Conservation (phyloP, 2,113 vertebrate genomes). For the Phoxinus phoxinus region DNA sequence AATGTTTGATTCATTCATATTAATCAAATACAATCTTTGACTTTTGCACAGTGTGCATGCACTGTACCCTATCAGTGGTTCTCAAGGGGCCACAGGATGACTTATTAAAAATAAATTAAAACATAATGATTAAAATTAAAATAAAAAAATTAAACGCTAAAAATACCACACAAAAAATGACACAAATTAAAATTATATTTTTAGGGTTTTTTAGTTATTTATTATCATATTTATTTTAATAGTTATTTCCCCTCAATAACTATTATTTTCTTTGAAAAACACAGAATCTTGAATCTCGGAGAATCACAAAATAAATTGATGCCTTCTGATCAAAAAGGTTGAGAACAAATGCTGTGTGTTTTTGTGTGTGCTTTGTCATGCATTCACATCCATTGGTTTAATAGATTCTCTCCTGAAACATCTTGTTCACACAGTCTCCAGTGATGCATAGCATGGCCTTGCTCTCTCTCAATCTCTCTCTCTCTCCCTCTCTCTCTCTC, state of each 20-base stretch:
- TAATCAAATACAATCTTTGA: not conserved
- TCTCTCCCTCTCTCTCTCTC: not conserved
- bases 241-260: no score
- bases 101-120: not conserved
- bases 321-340: not conserved
- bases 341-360: not conserved
- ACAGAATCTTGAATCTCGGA: no score
- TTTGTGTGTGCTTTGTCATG: not conserved
- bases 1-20: not conserved
- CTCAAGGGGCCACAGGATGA: not conserved
- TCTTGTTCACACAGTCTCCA: slow-evolving; percentile 20
- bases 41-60: no score
- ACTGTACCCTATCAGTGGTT: no score
- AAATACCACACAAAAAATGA: not conserved
- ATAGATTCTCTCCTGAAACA: not conserved
- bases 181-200: no score
- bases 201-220: no score
- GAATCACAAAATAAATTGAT: no score
- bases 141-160: not conserved
- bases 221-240: not conserved
- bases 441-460: not conserved
- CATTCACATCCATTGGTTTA: not conserved
- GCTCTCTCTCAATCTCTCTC: not conserved
- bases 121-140: not conserved
- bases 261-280: no score